Conservation (phyloP, 2,888 invertebrate species). For the Melolontha melolontha region DNA sequence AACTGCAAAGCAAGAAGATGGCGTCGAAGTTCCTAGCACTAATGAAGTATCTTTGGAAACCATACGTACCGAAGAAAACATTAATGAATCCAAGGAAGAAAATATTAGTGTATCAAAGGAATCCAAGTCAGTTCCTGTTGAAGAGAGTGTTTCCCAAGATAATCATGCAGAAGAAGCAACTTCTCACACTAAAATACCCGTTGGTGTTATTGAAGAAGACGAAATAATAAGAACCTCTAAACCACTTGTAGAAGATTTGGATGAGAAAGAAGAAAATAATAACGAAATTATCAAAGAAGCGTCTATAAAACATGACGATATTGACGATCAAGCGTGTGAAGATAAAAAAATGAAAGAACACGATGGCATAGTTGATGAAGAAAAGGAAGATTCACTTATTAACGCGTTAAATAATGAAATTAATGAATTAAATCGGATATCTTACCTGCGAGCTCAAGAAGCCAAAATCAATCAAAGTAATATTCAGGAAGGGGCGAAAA, state of each 20-base stretch:
- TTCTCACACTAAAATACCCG: too few species aligned
- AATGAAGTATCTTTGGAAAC: background rate
- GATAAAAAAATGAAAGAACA: background rate
- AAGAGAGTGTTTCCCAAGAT: too few species aligned
- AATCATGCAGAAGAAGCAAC: too few species aligned
- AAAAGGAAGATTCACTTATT: background rate
- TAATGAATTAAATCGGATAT: too few species aligned
- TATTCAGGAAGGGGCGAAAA: conserved; percentile 9
- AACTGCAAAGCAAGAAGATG: background rate
- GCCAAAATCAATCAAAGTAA: background rate
- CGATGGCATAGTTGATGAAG: background rate
- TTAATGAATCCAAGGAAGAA: conserved; percentile 1
- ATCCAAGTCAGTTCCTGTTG: too few species aligned
- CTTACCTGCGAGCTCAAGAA: too few species aligned
- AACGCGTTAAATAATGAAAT: too few species aligned
- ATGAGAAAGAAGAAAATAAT: background rate
- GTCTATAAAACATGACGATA: background rate
- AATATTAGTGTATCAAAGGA: background rate
- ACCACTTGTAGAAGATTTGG: too few species aligned
- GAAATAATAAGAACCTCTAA: too few species aligned
- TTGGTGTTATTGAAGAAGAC: too few species aligned
- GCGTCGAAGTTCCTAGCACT: background rate
- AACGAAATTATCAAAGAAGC: background rate
- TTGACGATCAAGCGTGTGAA: background rate
- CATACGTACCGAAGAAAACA: background rate